Base-by-base conservation (phyloP, 2,888 invertebrate species). In the Dione juno region DNA sequence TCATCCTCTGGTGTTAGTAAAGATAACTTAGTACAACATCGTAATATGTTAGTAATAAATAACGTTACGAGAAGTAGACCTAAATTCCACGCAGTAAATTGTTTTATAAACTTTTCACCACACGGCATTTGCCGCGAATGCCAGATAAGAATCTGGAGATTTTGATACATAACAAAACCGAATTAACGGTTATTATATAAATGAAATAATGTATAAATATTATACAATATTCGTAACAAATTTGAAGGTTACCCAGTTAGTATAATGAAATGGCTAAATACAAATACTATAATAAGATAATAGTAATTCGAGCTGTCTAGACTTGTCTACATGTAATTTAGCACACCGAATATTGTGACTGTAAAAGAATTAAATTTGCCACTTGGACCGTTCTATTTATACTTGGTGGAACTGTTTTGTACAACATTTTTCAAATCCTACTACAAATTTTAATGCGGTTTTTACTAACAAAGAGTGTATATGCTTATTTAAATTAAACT, bases 241-340 rank as follows among this genome's bases (percentile, higher is more conserved):
- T 28, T 52, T 59, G 41, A 67, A 67, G 67, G 67, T 9, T n/a
- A 13, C 10, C 14, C 13, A 28, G 10, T 67, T 28, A 52, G 40
- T 58, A n/a, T n/a, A n/a, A 45, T 21, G 21, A 6, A 57, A 35
- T n/a, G n/a, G 21, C 45, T n/a, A 58, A 45, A 37, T 58, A 58
- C 3, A 58, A 45, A 37, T 58, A 58, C 8, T 50, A 67, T 67
- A 67, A 67, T 67, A 41, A 59, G 41, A 61, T 59, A 50, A 67
- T 57, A 67, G 21, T 52, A 59, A 58, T 59, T 41, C 10, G 5
- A 13, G 28, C 59, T 67, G 67, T 59, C 59, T 50, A 64, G 64
- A 64, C 64, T 50, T 19, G 64, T 64, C 50, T 64, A 50, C 19
- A 50, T 19, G 3, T 43, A 13, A 14, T 50, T 16, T 37, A 40